Conservation (phyloP, 2,113 vertebrate species). For the Anhinga anhinga region DNA sequence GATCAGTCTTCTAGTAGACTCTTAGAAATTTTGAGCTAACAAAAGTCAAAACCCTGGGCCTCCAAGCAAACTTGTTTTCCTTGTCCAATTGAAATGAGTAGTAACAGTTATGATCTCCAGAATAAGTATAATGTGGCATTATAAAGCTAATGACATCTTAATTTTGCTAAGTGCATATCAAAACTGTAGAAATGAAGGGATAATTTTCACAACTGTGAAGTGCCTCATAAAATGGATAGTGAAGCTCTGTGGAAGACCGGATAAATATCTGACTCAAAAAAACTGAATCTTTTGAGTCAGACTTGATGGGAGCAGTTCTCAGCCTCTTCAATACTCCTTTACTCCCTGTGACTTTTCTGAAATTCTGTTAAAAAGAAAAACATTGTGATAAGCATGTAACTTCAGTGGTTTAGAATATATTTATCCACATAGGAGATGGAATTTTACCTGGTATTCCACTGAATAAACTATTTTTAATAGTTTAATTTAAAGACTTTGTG, state of each 20-base stretch:
- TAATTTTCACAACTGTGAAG: not conserved
- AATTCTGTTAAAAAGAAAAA: not conserved
- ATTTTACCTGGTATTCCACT: not conserved
- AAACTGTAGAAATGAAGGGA: not conserved
- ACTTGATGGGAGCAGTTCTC: not conserved
- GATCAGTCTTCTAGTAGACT: rapidly evolving
- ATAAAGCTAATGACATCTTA: not conserved
- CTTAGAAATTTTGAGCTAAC: not conserved
- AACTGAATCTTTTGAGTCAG: not conserved
- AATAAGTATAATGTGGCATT: not conserved
- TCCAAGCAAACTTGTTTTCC: not conserved
- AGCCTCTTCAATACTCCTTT: not conserved
- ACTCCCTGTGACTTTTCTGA: not conserved
- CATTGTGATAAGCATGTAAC: not conserved
- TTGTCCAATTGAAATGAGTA: not conserved
- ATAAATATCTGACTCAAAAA: not conserved
- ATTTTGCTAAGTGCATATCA: not conserved
- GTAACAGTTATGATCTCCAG: not conserved
- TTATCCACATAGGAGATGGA: not conserved
- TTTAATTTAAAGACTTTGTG: not conserved
- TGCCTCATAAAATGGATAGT: not conserved
- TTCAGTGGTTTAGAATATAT: not conserved
- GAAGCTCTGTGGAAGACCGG: not conserved
- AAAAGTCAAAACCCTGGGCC: not conserved
- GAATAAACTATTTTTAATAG: not conserved